Evolutionary conservation across 35 echinoderm and acorn worm species (phyloP).

Genomic region (Lytechinus variegatus): DNA sequence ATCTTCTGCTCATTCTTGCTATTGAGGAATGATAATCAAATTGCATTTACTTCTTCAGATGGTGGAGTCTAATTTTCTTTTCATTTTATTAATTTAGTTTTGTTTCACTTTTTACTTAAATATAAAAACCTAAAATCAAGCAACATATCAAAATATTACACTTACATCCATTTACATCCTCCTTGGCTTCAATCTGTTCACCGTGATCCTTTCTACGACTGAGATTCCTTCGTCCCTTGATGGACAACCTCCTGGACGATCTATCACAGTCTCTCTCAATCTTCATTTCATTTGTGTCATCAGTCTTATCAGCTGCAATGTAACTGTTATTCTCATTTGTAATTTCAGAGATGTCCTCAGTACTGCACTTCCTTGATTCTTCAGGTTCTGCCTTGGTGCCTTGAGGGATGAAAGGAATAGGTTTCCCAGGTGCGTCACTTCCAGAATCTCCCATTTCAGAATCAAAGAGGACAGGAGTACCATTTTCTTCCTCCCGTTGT

Average conservation of each 20-base stretch:
- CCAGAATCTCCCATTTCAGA: slow-evolving; percentile 43
- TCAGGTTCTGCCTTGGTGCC: not conserved
- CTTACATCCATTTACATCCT: not conserved
- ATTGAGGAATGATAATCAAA: no score
- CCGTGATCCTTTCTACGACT: not conserved
- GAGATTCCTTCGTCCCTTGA: not conserved
- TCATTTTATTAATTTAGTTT: no score
- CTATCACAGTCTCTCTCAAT: not conserved
- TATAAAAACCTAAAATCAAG: no score
- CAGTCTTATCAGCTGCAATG: not conserved
- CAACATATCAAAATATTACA: not conserved
- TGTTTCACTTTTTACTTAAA: no score
- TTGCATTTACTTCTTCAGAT: no score
- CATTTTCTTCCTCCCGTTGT: slow-evolving; percentile 30
- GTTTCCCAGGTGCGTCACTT: not conserved
- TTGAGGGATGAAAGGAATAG: not conserved
- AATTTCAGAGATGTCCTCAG: not conserved
- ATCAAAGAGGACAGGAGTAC: slow-evolving; percentile 60
- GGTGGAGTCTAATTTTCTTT: no score
- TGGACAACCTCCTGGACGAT: not conserved
- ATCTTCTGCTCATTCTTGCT: no score
- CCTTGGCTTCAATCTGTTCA: not conserved
- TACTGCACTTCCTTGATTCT: not conserved
- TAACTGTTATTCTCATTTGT: not conserved
- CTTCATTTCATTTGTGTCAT: not conserved